Base-by-base conservation (phyloP, 2,113 vertebrate species). In the Rutilus rutilus region DNA sequence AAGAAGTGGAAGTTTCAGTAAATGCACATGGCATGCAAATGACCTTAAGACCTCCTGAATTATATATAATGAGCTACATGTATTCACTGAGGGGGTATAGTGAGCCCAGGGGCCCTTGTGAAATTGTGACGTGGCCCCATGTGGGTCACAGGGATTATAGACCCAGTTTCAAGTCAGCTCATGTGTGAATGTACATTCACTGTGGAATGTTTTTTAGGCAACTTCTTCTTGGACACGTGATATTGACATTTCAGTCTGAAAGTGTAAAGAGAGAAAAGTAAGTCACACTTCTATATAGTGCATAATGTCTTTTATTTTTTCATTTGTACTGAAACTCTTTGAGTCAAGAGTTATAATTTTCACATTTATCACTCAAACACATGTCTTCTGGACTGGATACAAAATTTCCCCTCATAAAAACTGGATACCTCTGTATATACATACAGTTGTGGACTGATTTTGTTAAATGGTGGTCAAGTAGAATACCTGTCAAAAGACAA, bases 31-130 rank as follows among this genome's bases (percentile, higher is more conserved):
- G 42, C 6, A 8, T 47, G 36, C 10, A 39, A 73, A 45, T 45
- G 11, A 45, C 45, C 73, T 50, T 27, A 75, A 75, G 42, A 47
- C 73, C 73, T 25, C 73, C 42, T 75, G 73, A 50, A 27, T 75
- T 27, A 36, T 39, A 36, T 39, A 75, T 75, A 7, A 15, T 47
- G 71, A 50, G 42, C 39, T 75, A 15, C 1, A 14, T 9, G 42
- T 23, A 47, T 25, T 47, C 39, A 2, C n/a, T 75, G 42, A 74
- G 39, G 23, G 39, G 71, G 42, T 47, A 45, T 1, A n/a, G 39
- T 74, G 71, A 71, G 71, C 42, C 71, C 42, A 75, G 71, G n/a
- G 69, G 69, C 39, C 39, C 39, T 42, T 5, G 39, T 39, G 17
- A 69, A 39, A 69, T 69, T 39, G 65, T 45, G 69, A 45, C 23